Percentiles rank a stretch among this genome's conserved stretches.
Evolutionary conservation across 2,888 invertebrate genomes (phyloP).

Genomic region (Chalcis sispes): DNA sequence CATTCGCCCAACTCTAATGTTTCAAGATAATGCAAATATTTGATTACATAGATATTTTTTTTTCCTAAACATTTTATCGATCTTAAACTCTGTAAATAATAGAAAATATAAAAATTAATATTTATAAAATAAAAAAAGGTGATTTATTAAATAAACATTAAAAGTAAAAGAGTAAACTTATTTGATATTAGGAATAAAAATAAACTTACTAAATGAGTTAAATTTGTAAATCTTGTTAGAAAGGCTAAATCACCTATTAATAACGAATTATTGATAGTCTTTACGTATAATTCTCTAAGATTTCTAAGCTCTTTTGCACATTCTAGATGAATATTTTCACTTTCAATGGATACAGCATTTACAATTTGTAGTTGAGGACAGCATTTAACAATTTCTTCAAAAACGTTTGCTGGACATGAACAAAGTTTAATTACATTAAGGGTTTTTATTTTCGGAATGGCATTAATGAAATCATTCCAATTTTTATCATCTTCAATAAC

Average conservation of each 20-base stretch:
- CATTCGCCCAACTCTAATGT: slow-evolving; percentile 40
- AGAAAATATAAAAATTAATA: background rate
- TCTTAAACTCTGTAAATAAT: slow-evolving; percentile 32
- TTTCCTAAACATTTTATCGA: slow-evolving; percentile 10
- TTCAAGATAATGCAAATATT: background rate
- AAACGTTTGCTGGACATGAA: slow-evolving; percentile 83
- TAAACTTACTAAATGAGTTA: slow-evolving; percentile 79
- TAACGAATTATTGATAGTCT: slow-evolving; percentile 82
- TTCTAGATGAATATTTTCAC: slow-evolving; percentile 81
- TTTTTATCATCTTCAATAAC: slow-evolving; percentile 81
- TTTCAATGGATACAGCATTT: slow-evolving; percentile 84
- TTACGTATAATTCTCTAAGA: slow-evolving; percentile 85
- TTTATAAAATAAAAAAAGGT: too few relatives aligned
- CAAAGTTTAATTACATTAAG: slow-evolving; percentile 82
- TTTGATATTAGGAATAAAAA: too few relatives aligned
- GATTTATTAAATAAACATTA: too few relatives aligned
- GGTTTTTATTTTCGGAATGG: slow-evolving; percentile 81
- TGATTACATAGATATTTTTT: background rate
- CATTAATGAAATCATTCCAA: slow-evolving; percentile 84
- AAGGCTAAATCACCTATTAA: slow-evolving; percentile 79
- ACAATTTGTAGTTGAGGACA: slow-evolving; percentile 82
- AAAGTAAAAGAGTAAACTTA: too few relatives aligned
- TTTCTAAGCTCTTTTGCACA: slow-evolving; percentile 80
- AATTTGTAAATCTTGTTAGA: slow-evolving; percentile 60
- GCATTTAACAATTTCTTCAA: slow-evolving; percentile 82